Base-by-base conservation (phyloP, 2,797 vertebrate genomes). In the Triplophysa bombifrons region DNA sequence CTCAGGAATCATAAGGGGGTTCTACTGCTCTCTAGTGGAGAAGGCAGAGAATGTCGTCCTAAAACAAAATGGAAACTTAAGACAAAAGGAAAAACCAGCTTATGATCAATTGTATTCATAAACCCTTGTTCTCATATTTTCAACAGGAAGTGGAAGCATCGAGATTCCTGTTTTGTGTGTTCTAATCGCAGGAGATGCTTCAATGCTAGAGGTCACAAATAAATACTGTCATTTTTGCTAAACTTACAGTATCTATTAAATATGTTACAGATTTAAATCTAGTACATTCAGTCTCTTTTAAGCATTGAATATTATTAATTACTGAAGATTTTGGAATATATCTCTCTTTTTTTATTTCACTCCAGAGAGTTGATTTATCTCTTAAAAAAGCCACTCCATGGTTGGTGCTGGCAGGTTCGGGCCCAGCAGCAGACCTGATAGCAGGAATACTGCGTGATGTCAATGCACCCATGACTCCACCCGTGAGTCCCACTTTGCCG, bases 81-180 rank as follows among this genome's bases (percentile, higher is more conserved):
- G 8, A 25, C n/a, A 13, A 0, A 17, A 41, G 3, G 50, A 51
- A 16, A 50, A 34, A 46, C 0, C 30, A n/a, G 53, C 41, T 60
- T 12, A 12, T 50, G 60, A 12, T 4, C 5, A 61, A 20, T 12
- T 65, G 12, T 48, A 46, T 27, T 56, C 55, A 73, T 10, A 34
- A 12, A 20, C 0, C 72, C 19, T 71, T 67, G 76, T 38, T 50
- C 30, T 38, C 46, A 25, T 56, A 64, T 69, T 2, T 50, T 30
- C 65, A 69, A 67, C 89, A 96, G 96, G 95, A 3, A 93, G 92
- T 41, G 95, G 95, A 58, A 93, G 84, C 55, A 96, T 96, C 74
- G 95, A 96, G 83, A 96, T 96, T 76, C 96, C 95, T 0, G 96
- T 96, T 48, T 86, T 96, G 64, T 95, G 95, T 44, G 89, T 96